Base-by-base conservation (phyloP, 2,797 vertebrate species). In the Novumbra hubbsi region DNA sequence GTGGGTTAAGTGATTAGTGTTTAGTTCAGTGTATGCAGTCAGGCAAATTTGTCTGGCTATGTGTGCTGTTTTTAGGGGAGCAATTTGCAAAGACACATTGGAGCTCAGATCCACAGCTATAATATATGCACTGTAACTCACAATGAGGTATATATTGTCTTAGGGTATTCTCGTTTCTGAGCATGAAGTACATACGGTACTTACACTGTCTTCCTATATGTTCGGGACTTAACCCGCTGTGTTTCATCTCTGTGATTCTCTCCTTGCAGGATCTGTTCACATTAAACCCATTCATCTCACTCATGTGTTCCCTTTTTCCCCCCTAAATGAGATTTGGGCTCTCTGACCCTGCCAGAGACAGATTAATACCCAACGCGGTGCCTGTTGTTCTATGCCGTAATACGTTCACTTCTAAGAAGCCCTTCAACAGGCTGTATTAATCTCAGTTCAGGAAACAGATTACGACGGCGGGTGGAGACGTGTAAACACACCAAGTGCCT, bases 381-480 rank as follows among this genome's bases (percentile, higher is more conserved):
- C 27, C 80, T 81, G 73, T 73, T 66, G 19, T 70, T 45, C 15
- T 79, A 72, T 78, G 69, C 77, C 84, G 81, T 87, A 87, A 84
- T 88, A 80, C 45, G 32, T 34, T 76, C 86, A 81, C 89, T 89
- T 89, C 89, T 90, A 86, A 85, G 81, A 62, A 75, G 0, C 45
- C 73, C 0, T 71, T 30, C 71, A 86, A 88, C 85, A 78, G 85
- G 57, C n/a, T 1, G 60, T 72, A 88, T 89, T 90, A 87, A 91
- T 92, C 90, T 88, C 50, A 84, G 84, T 82, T 88, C 80, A 87
- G 86, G 81, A 90, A 91, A 91, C 84, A 81, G 84, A 92, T 90
- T 89, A 86, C 83, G 82, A 16, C 81, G 83, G 83, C 74, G 73
- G 86, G 91, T 90, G 88, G 90, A 90, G 90, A 77, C 85, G 83